Conservation (phyloP, 2,797 vertebrate genomes). For the Gobio occitaniae region DNA sequence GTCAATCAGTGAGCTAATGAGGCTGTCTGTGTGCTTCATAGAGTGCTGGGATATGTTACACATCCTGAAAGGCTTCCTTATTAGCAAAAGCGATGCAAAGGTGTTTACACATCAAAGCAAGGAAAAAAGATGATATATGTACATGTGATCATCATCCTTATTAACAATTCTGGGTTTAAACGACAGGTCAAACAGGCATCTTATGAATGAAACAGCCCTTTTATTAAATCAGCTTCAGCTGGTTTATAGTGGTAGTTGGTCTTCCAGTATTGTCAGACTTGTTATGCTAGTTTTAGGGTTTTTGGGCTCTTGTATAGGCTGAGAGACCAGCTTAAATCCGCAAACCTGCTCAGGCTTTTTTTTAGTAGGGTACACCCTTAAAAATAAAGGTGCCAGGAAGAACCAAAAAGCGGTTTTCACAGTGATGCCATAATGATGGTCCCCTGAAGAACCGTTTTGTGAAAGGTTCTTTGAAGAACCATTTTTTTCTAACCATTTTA, state of each 20-base stretch:
- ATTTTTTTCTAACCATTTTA: too few species aligned
- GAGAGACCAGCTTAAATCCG: background rate
- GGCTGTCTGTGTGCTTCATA: constrained; percentile 56
- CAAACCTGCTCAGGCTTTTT: background rate
- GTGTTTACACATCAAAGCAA: constrained; percentile 32
- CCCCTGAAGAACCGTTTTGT: too few species aligned
- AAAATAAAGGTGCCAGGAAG: too few species aligned
- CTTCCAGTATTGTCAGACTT: background rate
- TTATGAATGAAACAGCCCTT: constrained; percentile 13
- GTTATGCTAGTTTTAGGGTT: background rate
- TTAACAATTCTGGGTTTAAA: constrained; percentile 29
- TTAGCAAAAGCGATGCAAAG: constrained; percentile 22
- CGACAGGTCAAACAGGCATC: constrained; percentile 4
- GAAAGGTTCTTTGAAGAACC: too few species aligned
- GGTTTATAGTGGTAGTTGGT: background rate
- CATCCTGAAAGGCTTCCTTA: constrained; percentile 23
- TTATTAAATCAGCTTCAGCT: background rate
- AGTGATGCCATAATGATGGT: too few species aligned
- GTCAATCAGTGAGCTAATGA: constrained; percentile 60
- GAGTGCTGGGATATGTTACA: constrained; percentile 7
- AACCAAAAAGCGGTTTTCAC: too few species aligned
- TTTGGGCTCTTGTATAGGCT: background rate
- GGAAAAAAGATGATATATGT: background rate
- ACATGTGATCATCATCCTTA: background rate
- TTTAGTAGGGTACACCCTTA: background rate